Evolutionary conservation across 1,140 invertebrate genomes (phyloP), one percentile per base, ranked within the genome.

Genomic region (Bombus impatiens): DNA sequence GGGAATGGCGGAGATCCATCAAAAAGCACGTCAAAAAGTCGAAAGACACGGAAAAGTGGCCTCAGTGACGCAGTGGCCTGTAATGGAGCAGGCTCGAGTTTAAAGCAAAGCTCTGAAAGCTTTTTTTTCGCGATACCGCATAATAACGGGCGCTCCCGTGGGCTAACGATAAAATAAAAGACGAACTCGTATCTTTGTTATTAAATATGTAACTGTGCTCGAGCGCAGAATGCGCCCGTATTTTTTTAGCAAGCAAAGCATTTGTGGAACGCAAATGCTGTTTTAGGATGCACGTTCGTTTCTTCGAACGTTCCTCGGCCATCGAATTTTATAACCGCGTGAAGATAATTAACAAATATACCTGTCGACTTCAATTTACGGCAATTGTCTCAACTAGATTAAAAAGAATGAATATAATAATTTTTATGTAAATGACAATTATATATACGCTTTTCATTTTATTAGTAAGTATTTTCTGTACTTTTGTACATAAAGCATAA

Each of bases 1-100:
- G 9, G 32, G 1, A 6, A 77, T 44, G 22, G 1, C 22, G 35
- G 57, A 15, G 22, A 75, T 62, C 22, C 71, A 76, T 42, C 42
- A 47, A 28, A 62, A n/a, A 59, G 37, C 22, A 40, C 28, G 42
- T 44, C 4, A 3, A 75, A 65, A 71, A 53, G 59, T 47, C 35
- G 44, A 77, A 83, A 76, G 42, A 40, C 53, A 53, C 25, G 44
- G 25, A 28, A n/a, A 82, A 75, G 59, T 77, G 72, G 72, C 81
- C 42, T 67, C 44, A 35, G 40, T 47, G 81, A 67, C 25, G 81
- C 72, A 76, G 59, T 83, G 72, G 81, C 53, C 72, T 53, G 81
- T 77, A 67, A 83, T 83, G 72, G 72, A 83, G 59, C 67, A 76
- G 71, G 35, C 72, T 77, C 59, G 22, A 67, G 28, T 83, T 83